Evolutionary conservation across 2,113 vertebrate genomes (phyloP).

Genomic region (Carassius carassius): DNA sequence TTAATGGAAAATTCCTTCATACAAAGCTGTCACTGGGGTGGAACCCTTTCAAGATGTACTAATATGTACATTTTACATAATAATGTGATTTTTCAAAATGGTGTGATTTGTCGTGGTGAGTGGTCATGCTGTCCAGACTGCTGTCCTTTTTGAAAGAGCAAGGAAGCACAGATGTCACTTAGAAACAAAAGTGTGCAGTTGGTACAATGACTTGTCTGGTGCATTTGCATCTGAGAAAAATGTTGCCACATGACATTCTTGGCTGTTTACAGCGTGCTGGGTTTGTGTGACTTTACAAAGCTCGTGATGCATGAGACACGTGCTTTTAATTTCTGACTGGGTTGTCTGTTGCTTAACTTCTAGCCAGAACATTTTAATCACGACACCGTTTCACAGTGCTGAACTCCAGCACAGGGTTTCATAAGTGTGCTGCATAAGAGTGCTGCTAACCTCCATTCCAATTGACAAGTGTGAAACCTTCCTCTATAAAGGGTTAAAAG

Average conservation of each 20-base stretch:
- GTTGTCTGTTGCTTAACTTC: not conserved
- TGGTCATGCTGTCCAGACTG: not conserved
- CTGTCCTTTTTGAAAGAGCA: not conserved
- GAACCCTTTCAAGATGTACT: no score
- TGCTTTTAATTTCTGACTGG: not conserved
- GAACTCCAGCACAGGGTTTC: not conserved
- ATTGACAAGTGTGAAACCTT: not conserved
- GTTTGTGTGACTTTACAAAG: not conserved
- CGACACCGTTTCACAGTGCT: not conserved
- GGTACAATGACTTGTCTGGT: not conserved
- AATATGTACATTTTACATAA: no score
- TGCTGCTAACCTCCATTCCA: not conserved
- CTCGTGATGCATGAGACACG: not conserved
- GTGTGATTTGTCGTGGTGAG: not conserved
- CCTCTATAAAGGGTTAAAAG: not conserved
- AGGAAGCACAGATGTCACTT: slow-evolving; percentile 2
- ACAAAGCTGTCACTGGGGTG: no score
- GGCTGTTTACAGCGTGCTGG: not conserved
- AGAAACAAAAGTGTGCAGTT: not conserved
- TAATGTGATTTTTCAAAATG: not conserved
- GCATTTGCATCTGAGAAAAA: not conserved
- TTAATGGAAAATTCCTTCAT: not conserved
- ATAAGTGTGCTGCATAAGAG: not conserved
- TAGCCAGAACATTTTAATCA: not conserved
- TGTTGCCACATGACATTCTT: not conserved